These are phyloP conservation scores for Hyperoplus immaculatus DNA, from an alignment of 2,797 vertebrate genomes.

Conservation along the genomic window DNA sequence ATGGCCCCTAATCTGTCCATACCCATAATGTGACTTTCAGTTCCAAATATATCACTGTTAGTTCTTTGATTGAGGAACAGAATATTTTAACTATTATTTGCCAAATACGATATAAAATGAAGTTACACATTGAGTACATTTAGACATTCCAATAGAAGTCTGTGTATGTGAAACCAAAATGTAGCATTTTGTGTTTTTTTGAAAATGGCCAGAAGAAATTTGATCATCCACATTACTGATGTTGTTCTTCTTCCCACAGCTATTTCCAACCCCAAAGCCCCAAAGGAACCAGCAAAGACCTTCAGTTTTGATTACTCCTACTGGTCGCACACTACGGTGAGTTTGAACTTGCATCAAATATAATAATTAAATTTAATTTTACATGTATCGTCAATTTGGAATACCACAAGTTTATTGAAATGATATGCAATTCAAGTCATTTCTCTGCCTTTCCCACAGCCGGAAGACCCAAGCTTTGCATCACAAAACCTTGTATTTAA, in stretches of 20 bases:
- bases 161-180: neutral
- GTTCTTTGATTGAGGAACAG: constrained; percentile 41
- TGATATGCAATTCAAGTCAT: neutral
- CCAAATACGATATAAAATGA: neutral
- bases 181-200: constrained; percentile 3
- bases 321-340: constrained; percentile 98
- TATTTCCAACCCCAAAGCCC: constrained; percentile 98
- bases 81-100: constrained; percentile 7
- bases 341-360: constrained; percentile 32
- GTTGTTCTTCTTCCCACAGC: constrained; percentile 79
- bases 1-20: constrained; percentile 18
- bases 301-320: constrained; percentile 99
- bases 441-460: constrained; percentile 77
- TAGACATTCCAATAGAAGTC: neutral
- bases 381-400: neutral
- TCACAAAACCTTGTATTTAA: constrained; percentile 96
- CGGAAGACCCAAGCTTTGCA: constrained; percentile 94
- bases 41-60: constrained; percentile 43
- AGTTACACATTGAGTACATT: neutral
- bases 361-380: neutral
- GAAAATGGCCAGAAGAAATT: constrained; percentile 17
- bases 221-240: constrained; percentile 31
- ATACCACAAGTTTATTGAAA: neutral
- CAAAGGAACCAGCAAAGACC: constrained; percentile 97
- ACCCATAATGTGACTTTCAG: constrained; percentile 55